A percentile compares a stretch with the other conserved stretches of the same genome.
These are phyloP conservation scores for Aurelia coerulea DNA, from an alignment of 30 jellyfish, hydroid and myxozoan species.

Conservation along the genomic window DNA sequence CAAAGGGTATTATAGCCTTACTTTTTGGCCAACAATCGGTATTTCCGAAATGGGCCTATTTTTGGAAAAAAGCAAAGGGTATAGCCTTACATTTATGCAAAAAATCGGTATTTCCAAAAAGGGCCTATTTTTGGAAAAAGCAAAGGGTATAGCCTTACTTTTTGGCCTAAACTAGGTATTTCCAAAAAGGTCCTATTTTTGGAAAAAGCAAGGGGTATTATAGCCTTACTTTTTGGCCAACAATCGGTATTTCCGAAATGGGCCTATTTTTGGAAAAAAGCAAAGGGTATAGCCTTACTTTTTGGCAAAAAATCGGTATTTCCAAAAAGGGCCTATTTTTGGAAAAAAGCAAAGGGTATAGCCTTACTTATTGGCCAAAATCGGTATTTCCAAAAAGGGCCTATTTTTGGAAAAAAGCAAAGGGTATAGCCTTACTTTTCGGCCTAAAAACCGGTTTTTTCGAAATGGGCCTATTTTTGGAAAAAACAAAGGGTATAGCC, in stretches of 20 bases:
- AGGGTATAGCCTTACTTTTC: no score
- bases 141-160: neutral
- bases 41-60: neutral
- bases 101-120: neutral
- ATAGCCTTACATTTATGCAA: neutral
- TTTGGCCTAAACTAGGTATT: neutral
- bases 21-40: neutral
- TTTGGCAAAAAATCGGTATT: neutral
- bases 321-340: neutral
- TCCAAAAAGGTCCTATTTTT: neutral
- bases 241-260: neutral
- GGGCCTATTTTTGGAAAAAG: no score
- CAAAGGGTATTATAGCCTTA: slow-evolving; percentile 1
- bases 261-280: neutral
- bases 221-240: neutral
- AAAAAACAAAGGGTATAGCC: neutral
- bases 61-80: neutral
- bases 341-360: neutral
- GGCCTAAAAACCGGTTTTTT: neutral
- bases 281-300: slow-evolving; percentile 5
- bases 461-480: neutral
- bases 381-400: neutral
- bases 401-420: neutral
- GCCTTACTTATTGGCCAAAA: neutral
- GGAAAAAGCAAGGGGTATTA: neutral